Conservation (phyloP, 2,888 invertebrate genomes). For the Resseliella maxima region DNA sequence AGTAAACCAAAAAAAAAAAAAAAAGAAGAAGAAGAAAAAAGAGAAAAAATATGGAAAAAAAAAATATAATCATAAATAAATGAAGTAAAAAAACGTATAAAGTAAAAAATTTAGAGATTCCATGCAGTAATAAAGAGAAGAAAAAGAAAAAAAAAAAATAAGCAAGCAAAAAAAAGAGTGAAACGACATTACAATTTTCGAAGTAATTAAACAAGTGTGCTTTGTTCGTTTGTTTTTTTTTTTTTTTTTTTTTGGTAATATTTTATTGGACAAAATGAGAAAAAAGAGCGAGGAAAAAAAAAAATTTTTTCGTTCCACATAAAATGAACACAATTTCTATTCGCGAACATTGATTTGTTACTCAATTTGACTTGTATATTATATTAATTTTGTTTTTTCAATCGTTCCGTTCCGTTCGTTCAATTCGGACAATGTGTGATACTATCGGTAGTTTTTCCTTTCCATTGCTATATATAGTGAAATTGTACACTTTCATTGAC, state of each 20-base stretch:
- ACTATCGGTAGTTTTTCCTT: constrained; percentile 2
- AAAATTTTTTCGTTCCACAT: not conserved
- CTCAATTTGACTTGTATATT: not conserved
- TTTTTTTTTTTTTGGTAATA: not conserved
- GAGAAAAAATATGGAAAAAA: not conserved
- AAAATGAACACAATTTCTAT: not conserved
- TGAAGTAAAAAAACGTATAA: not conserved
- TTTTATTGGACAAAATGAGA: not conserved
- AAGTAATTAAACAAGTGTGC: constrained; percentile 8
- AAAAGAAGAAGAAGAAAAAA: not conserved
- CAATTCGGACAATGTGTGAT: constrained; percentile 18
- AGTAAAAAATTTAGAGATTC: constrained; percentile 1
- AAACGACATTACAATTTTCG: constrained; percentile 20
- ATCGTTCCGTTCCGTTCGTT: not conserved
- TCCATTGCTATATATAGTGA: not conserved
- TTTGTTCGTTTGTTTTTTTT: not conserved
- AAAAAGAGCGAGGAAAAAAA: not conserved
- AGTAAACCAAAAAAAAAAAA: no score
- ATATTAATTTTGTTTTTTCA: not conserved
- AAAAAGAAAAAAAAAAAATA: not conserved
- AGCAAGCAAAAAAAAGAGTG: not conserved
- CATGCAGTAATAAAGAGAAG: not conserved
- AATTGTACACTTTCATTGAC: not conserved
- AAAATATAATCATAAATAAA: constrained; percentile 32
- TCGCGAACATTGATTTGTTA: constrained; percentile 28